phyloP scores from a whole-genome alignment of 2,797 vertebrate species.

The Varecia variegata region DNA sequence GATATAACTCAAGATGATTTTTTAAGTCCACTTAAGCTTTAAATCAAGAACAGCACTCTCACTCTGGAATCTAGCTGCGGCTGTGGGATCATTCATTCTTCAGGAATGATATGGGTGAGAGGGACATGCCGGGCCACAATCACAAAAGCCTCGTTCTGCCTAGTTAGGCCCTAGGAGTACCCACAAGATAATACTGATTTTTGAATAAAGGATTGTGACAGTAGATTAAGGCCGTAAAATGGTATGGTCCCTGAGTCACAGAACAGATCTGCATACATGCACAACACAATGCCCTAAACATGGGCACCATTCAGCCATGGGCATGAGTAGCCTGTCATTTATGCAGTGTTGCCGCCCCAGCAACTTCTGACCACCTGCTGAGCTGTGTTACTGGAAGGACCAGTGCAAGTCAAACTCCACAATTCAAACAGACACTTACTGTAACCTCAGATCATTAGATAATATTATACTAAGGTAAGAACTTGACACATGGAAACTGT shows the following conservation, averaged over 20 bases:
- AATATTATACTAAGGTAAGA: neutral
- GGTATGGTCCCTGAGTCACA: neutral
- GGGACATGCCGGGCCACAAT: neutral
- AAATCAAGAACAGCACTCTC: conserved; percentile 54
- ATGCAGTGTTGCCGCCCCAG: neutral
- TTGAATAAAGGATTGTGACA: neutral
- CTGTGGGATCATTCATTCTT: neutral
- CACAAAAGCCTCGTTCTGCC: neutral
- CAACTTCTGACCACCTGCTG: neutral
- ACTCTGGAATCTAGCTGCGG: neutral
- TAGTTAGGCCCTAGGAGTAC: neutral
- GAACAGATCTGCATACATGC: neutral
- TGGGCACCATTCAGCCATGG: neutral
- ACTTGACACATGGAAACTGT: neutral
- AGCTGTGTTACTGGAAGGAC: neutral
- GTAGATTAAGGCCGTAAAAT: neutral
- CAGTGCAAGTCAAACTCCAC: neutral
- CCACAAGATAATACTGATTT: neutral
- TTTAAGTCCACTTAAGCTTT: conserved; percentile 46
- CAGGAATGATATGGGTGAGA: neutral
- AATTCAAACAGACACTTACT: neutral
- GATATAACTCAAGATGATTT: conserved; percentile 46
- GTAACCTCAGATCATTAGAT: neutral
- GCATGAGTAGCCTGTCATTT: neutral
- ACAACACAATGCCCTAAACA: neutral